Evolutionary conservation across 1,140 invertebrate genomes (phyloP).

Genomic region (Limonius californicus): DNA sequence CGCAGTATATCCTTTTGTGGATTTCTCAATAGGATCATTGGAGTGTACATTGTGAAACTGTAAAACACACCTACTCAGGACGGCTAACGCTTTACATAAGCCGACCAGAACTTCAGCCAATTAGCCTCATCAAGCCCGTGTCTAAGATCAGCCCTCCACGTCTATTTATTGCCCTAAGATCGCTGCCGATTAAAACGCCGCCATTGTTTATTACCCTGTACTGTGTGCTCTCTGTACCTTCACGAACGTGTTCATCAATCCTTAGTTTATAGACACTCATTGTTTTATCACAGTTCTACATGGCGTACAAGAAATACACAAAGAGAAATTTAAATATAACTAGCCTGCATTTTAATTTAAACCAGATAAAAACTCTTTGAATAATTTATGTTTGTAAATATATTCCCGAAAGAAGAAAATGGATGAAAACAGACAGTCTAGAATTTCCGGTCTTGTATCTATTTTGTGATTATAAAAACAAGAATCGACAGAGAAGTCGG

Average conservation of each 20-base stretch:
- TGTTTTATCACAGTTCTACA: slow-evolving; percentile 12
- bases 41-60: slow-evolving; percentile 2
- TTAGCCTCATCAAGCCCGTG: slow-evolving; percentile 23
- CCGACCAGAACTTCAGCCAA: slow-evolving; percentile 20
- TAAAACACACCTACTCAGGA: background rate
- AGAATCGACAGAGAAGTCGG: no score
- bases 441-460: no score
- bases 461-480: no score
- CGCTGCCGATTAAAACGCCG: slow-evolving; percentile 22
- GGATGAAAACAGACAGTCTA: no score
- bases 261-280: background rate
- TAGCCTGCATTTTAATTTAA: no score
- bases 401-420: no score
- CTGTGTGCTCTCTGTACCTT: slow-evolving; percentile 4
- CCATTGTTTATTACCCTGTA: slow-evolving; percentile 23
- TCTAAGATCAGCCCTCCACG: slow-evolving; percentile 23
- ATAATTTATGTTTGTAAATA: no score
- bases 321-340: no score
- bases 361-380: no score
- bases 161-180: slow-evolving; percentile 24
- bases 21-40: background rate
- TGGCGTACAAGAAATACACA: no score
- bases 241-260: slow-evolving; percentile 10
- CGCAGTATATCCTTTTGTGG: no score
- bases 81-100: slow-evolving; percentile 16